Conservation (phyloP, 2,797 vertebrate species). For the Scolopax rusticola region DNA sequence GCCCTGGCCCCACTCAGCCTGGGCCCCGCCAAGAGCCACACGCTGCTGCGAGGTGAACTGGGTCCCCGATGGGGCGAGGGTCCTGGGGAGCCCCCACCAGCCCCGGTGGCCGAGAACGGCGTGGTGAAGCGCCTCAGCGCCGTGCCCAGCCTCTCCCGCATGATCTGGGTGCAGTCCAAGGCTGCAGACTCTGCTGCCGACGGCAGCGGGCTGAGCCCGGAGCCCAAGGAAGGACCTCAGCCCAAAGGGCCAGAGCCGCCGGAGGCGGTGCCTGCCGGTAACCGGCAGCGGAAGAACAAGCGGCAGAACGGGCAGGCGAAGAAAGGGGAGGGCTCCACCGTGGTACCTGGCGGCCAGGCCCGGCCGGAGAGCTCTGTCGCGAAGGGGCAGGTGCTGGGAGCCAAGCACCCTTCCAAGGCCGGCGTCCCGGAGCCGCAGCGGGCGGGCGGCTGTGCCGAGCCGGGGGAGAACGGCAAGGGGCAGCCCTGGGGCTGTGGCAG, state of each 20-base stretch:
- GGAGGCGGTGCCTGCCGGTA: constrained; percentile 55
- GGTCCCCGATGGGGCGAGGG: constrained; percentile 62
- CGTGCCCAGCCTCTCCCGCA: constrained; percentile 91
- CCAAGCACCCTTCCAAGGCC: constrained; percentile 66
- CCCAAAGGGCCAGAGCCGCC: constrained; percentile 81
- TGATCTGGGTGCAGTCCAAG: constrained; percentile 93
- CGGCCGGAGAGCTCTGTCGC: constrained; percentile 41
- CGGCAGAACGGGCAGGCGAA: constrained; percentile 81
- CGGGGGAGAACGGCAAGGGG: constrained; percentile 25
- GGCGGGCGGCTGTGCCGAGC: background rate
- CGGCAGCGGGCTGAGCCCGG: constrained; percentile 50
- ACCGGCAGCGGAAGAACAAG: constrained; percentile 92
- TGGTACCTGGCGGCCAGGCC: background rate
- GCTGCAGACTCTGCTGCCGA: constrained; percentile 73
- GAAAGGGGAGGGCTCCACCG: constrained; percentile 54
- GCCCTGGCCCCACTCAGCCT: constrained; percentile 94
- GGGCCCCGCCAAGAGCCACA: constrained; percentile 88
- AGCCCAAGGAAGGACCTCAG: constrained; percentile 70
- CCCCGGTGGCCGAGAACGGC: constrained; percentile 78
- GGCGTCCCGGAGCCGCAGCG: background rate
- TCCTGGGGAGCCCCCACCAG: constrained; percentile 20
- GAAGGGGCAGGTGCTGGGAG: constrained; percentile 68
- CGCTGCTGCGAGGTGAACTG: constrained; percentile 81
- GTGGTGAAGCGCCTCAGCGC: constrained; percentile 89
- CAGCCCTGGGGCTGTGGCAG: constrained; percentile 62